These are phyloP conservation scores for Diaperis boleti DNA, from an alignment of 2,888 invertebrate genomes.

Conservation along the genomic window DNA sequence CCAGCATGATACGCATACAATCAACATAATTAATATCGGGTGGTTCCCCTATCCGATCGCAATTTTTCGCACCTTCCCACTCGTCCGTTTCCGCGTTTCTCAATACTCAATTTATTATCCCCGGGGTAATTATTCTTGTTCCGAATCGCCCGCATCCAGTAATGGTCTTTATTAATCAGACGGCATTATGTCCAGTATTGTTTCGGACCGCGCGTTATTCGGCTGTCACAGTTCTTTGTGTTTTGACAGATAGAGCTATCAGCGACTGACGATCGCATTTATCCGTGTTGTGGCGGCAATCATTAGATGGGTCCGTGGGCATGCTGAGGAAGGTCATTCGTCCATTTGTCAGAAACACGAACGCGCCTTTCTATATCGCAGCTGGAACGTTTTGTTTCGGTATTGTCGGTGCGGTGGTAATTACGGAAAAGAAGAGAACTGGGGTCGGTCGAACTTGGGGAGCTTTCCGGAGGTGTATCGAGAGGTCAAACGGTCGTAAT, in stretches of 20 bases:
- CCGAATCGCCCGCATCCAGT: slow-evolving; percentile 37
- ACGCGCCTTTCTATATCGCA: slow-evolving; percentile 53
- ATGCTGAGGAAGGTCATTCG: slow-evolving; percentile 61
- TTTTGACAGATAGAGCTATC: slow-evolving; percentile 64
- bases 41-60: too few relatives aligned
- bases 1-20: too few relatives aligned
- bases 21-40: too few relatives aligned
- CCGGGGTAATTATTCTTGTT: slow-evolving; percentile 23
- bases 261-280: slow-evolving; percentile 63
- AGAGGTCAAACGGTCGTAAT: too few relatives aligned
- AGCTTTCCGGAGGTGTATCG: background rate
- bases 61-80: background rate
- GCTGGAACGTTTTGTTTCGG: slow-evolving; percentile 48
- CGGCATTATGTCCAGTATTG: slow-evolving; percentile 54
- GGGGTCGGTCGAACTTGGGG: background rate
- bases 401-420: slow-evolving; percentile 18
- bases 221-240: slow-evolving; percentile 60
- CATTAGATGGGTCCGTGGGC: slow-evolving; percentile 61
- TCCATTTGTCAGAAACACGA: slow-evolving; percentile 64
- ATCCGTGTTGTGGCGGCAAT: slow-evolving; percentile 61
- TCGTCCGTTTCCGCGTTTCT: background rate
- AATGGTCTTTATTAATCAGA: slow-evolving; percentile 61
- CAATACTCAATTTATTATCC: slow-evolving; percentile 21
- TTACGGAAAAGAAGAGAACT: slow-evolving; percentile 24
- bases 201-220: slow-evolving; percentile 55